Percentiles rank a stretch among this genome's conserved stretches.
phyloP scores from a whole-genome alignment of 2,113 vertebrate genomes.

The Gobio gobio region DNA sequence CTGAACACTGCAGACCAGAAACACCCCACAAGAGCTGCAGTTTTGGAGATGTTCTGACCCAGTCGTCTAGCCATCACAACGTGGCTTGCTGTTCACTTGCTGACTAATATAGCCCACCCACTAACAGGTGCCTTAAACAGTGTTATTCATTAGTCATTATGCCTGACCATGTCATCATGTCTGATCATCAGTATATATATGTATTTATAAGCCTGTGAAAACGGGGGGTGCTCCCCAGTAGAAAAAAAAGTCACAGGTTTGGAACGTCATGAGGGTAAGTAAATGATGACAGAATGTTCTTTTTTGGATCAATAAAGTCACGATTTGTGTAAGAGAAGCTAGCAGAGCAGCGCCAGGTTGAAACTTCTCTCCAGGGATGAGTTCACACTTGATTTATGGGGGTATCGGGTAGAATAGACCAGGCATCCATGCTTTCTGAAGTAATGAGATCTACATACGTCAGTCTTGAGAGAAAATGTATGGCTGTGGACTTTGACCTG shows the following conservation, averaged over 20 bases:
- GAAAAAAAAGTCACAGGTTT: neutral
- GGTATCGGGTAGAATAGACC: neutral
- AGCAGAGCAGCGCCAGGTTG: neutral
- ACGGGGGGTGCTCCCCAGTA: neutral
- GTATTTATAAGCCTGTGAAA: too few species aligned
- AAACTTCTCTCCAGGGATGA: slow-evolving; percentile 12
- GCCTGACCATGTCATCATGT: too few species aligned
- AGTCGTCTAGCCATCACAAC: too few species aligned
- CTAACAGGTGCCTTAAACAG: too few species aligned
- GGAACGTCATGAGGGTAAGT: neutral
- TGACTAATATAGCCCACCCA: too few species aligned
- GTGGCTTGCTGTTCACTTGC: too few species aligned
- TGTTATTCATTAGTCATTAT: too few species aligned
- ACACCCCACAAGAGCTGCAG: too few species aligned
- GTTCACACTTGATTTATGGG: slow-evolving; percentile 15
- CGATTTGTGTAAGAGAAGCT: neutral
- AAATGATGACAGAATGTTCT: neutral
- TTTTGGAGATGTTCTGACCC: too few species aligned
- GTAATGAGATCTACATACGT: slow-evolving; percentile 14
- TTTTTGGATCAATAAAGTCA: neutral
- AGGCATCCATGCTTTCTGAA: slow-evolving; percentile 30
- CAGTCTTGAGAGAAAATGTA: slow-evolving; percentile 18
- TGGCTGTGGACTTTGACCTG: slow-evolving; percentile 7
- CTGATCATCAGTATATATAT: too few species aligned
- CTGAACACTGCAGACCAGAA: too few species aligned